Evolutionary conservation across 2,888 invertebrate species (phyloP), one percentile per base, ranked within the genome.

Genomic region (Eurytoma adleriae): DNA sequence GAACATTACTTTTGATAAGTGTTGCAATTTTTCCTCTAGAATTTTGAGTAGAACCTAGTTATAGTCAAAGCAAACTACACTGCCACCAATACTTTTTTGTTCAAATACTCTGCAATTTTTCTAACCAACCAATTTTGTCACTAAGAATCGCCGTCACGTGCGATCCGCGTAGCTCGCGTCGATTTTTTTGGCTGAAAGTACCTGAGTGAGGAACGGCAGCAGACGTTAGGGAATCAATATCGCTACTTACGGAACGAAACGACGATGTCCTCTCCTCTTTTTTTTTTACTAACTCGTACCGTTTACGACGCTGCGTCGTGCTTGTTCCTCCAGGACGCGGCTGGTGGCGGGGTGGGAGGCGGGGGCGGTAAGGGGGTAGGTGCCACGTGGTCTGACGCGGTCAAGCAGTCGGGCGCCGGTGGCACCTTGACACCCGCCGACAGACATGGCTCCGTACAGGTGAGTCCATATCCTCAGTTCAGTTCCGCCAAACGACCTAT

Each of bases 371-470:
- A 96, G 91, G 95, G 95, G 91, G 94, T 93, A 90, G 95, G 95
- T 92, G 92, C 93, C 91, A 95, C 96, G 87, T 96, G 96, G 94
- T 95, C 96, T 89, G 96, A 96, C 92, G 95, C 96, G 88, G 95
- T 95, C 88, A 96, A 96, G 89, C 94, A 95, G 90, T 95, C 95
- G 88, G 93, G 93, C 89, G 94, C 94, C 86, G 93, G 96, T 87
- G 97, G 95, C 90, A 96, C 96, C 91, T 94, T 97, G 90, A 97
- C 97, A 87, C 97, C 98, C 87, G 97, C 98, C 86, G 98, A 98
- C 93, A 94, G 98, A 92, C 98, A 98, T 91, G 98, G 98, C 92
- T 98, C 98, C 90, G 98, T 98, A 88, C 98, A 98, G 96, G 97
- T 97, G 93, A 92, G 89, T 89, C 84, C 82, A 86, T 80, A 84